Conservation (phyloP, 2,797 vertebrate genomes). For the Acestrorhynchus altus region DNA sequence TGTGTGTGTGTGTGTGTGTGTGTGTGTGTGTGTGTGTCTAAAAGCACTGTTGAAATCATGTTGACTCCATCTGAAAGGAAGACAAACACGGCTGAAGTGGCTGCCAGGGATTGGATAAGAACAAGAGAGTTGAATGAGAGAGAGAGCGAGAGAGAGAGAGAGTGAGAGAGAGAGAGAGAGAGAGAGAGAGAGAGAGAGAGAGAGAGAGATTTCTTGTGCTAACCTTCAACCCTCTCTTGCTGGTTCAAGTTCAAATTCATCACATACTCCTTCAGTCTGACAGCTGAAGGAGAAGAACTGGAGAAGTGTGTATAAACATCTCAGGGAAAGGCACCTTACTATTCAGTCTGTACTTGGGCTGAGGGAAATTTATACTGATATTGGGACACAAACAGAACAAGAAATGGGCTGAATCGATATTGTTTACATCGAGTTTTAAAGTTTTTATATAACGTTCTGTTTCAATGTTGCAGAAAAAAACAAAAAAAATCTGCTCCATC, state of each 20-base stretch:
- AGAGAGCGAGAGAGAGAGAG: neutral
- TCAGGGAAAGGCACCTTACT: neutral
- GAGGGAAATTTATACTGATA: no score
- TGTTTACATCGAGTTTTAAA: no score
- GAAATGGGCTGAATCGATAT: no score
- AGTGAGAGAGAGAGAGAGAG: conserved; percentile 1
- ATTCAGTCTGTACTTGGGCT: neutral
- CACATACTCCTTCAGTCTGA: neutral
- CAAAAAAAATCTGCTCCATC: no score
- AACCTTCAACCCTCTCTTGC: conserved; percentile 20
- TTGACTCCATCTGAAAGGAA: conserved; percentile 18
- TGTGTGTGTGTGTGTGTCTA: conserved; percentile 29
- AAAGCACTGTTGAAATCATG: conserved; percentile 46
- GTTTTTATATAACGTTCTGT: no score
- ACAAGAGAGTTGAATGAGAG: neutral
- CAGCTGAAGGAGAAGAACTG: conserved; percentile 5
- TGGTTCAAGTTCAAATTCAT: conserved; percentile 20
- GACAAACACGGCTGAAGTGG: conserved; percentile 14
- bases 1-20: conserved; percentile 40
- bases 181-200: neutral
- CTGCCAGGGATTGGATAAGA: conserved; percentile 27
- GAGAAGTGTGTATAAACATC: conserved; percentile 1
- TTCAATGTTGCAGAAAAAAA: no score
- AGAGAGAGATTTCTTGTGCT: neutral
- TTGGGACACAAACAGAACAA: no score